Evolutionary conservation across 2,113 vertebrate species (phyloP).

Genomic region (Anhinga rufa): DNA sequence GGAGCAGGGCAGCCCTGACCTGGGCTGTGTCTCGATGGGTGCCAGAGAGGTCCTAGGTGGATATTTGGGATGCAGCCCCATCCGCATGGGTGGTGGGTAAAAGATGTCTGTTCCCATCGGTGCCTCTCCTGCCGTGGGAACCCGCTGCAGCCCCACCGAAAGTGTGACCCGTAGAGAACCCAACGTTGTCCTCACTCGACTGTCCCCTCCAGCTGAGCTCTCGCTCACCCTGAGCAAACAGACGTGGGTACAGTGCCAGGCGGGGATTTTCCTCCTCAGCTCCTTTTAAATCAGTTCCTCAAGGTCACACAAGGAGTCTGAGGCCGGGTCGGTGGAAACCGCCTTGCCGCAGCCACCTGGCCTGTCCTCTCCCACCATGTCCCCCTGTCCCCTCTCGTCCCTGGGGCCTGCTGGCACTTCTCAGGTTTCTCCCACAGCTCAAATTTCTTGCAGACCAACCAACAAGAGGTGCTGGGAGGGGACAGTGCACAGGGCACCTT

Average conservation of each 20-base stretch:
- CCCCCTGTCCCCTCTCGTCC: neutral
- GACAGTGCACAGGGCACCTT: neutral
- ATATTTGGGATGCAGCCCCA: neutral
- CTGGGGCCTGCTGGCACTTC: neutral
- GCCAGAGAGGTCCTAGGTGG: neutral
- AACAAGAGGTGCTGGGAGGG: neutral
- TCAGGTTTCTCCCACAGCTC: neutral
- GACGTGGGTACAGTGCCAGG: neutral
- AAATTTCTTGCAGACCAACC: neutral
- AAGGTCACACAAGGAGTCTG: neutral
- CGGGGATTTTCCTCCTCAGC: neutral
- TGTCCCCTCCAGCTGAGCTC: neutral
- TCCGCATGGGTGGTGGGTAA: neutral
- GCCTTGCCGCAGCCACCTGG: neutral
- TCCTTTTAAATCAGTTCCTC: neutral
- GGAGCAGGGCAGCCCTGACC: neutral
- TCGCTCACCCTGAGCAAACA: neutral
- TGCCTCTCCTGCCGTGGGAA: neutral
- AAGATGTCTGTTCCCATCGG: neutral
- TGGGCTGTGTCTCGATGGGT: neutral
- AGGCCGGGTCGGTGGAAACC: neutral
- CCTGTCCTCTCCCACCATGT: neutral
- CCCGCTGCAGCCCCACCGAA: neutral
- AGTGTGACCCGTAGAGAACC: neutral
- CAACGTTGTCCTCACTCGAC: rapidly evolving